Evolutionary conservation across 35 echinoderm and acorn worm genomes (phyloP).

Genomic region (Apostichopus japonicus): DNA sequence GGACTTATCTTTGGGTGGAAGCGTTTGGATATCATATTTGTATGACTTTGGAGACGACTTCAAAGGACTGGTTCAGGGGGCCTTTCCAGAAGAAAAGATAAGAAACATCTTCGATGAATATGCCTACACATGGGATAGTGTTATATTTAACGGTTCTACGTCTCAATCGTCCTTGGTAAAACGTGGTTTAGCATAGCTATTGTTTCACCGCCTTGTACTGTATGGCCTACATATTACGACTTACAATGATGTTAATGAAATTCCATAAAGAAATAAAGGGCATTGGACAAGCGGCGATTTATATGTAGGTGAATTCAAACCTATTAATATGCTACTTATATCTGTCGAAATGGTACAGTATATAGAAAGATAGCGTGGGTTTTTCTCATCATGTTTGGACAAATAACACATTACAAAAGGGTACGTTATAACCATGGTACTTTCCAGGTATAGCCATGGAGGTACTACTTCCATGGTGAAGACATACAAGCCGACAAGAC

Average conservation of each 20-base stretch:
- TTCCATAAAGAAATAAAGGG: no score
- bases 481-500: no score
- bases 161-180: background rate
- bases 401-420: no score
- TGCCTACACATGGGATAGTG: constrained; percentile 4
- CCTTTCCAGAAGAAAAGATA: constrained; percentile 10
- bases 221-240: background rate
- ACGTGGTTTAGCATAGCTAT: background rate
- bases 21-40: background rate
- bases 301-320: no score
- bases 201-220: background rate
- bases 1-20: constrained; percentile 12
- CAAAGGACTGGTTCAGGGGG: background rate
- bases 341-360: no score
- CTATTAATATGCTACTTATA: no score
- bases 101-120: background rate
- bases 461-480: no score
- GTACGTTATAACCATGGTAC: no score
- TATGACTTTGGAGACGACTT: background rate
- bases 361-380: no score
- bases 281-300: no score
- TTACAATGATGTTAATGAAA: background rate
- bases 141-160: background rate
- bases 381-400: no score
- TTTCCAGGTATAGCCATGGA: no score